Conservation (phyloP, 1,140 invertebrate genomes). For the Cydia amplana region DNA sequence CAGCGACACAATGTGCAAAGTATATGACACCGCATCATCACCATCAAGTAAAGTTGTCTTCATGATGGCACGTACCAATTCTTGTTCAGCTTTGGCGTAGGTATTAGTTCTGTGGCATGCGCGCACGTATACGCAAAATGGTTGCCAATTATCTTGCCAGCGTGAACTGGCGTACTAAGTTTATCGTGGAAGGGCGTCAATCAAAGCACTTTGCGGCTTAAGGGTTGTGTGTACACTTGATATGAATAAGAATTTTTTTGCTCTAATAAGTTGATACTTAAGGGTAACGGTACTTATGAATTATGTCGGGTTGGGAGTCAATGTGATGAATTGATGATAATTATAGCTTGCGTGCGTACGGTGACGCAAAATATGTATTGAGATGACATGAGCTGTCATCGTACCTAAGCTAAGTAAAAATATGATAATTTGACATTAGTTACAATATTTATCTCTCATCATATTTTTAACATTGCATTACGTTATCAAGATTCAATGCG, state of each 20-base stretch:
- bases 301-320: no score
- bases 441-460: no score
- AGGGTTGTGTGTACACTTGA: background rate
- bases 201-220: conserved; percentile 3
- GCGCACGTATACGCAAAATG: conserved; percentile 11
- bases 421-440: no score
- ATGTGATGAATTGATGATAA: no score
- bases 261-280: background rate
- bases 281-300: background rate
- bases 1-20: no score
- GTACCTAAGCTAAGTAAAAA: no score
- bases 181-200: background rate
- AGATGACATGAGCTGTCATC: no score
- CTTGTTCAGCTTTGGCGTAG: background rate
- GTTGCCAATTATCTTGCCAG: conserved; percentile 9
- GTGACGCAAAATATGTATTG: no score
- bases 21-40: background rate
- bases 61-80: background rate
- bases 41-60: background rate
- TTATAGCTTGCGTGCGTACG: no score
- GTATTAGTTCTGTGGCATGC: background rate
- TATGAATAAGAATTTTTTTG: background rate
- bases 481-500: no score
- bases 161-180: background rate
- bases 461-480: no score